Evolutionary conservation across 2,888 invertebrate genomes (phyloP), one percentile per base, ranked within the genome.

Genomic region (Nomada ferruginata): DNA sequence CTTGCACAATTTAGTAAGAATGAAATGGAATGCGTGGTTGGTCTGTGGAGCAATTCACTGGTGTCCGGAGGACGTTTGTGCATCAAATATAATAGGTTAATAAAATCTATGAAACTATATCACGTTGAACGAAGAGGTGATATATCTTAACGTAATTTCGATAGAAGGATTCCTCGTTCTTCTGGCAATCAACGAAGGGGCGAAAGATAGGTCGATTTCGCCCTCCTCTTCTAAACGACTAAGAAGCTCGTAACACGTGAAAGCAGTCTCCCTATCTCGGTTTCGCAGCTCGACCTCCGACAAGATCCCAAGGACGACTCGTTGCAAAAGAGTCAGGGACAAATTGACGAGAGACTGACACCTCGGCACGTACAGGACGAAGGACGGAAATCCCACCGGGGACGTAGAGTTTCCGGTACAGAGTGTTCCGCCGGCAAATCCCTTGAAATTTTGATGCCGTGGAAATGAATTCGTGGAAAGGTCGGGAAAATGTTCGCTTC

Each of bases 201-300:
- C 36, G 1, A 44, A 7, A 4, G 10, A 44, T 15, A 60, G 15
- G 4, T 15, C 4, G 69, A 7, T 36, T 26, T n/a, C 53, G 26
- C 26, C n/a, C 52, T 10, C 47, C 0, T 47, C 63, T 26, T 18
- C 50, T 42, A 36, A 68, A 80, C 55, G 55, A 59, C 26, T 44
- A 57, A 47, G 82, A 61, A 59, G 60, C 55, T 76, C 82, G 76
- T 82, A 73, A 83, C 77, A 70, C 82, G 82, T 36, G 81, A 76
- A 47, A 70, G 47, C 72, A 29, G 73, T 61, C 57, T 55, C 36
- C 70, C 77, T 77, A 83, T 82, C 82, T 82, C 73, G 26, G 44
- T 64, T 59, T 53, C 52, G 52, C 82, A 82, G 76, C 47, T 73
- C 53, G 60, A 60, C 65, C 76, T 70, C n/a, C 15, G 20, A 18